Evolutionary conservation across 64 coral and sea anemone species (phyloP).

Genomic region (Montipora foliosa): DNA sequence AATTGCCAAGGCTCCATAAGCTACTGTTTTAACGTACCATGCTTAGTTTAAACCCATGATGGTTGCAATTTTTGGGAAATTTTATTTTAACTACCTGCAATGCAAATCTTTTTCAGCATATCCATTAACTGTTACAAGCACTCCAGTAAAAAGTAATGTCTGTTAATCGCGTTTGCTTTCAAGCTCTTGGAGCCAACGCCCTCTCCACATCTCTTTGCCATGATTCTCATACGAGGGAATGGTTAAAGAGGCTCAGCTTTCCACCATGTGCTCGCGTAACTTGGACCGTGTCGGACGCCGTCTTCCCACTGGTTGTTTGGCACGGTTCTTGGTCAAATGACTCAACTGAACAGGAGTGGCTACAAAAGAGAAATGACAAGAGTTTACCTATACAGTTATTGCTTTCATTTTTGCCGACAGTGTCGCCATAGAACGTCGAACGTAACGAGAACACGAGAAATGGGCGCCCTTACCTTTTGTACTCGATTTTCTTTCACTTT

Average conservation of each 20-base stretch:
- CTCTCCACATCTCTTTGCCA: not conserved
- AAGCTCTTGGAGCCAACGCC: too few relatives aligned
- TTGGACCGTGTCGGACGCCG: slow-evolving; percentile 28
- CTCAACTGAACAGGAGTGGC: slow-evolving; percentile 42
- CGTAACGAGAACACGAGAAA: too few relatives aligned
- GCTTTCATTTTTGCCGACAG: not conserved
- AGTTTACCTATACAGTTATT: not conserved
- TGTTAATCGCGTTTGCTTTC: not conserved
- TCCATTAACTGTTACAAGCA: not conserved
- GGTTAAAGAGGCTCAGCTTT: not conserved
- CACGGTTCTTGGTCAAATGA: slow-evolving; percentile 67
- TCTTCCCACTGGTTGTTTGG: not conserved
- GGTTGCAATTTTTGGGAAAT: not conserved
- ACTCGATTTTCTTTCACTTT: too few relatives aligned
- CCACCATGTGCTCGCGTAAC: slow-evolving; percentile 2
- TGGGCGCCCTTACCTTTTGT: too few relatives aligned
- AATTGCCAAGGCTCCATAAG: not conserved
- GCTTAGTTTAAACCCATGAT: too few relatives aligned
- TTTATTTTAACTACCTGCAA: not conserved
- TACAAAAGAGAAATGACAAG: slow-evolving; percentile 1
- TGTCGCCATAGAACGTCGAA: too few relatives aligned
- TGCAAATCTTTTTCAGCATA: not conserved
- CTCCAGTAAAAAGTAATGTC: not conserved
- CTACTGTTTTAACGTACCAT: not conserved
- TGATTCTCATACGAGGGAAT: not conserved